phyloP scores from a whole-genome alignment of 2,797 vertebrate genomes.

The Lycodopsis pacificus region DNA sequence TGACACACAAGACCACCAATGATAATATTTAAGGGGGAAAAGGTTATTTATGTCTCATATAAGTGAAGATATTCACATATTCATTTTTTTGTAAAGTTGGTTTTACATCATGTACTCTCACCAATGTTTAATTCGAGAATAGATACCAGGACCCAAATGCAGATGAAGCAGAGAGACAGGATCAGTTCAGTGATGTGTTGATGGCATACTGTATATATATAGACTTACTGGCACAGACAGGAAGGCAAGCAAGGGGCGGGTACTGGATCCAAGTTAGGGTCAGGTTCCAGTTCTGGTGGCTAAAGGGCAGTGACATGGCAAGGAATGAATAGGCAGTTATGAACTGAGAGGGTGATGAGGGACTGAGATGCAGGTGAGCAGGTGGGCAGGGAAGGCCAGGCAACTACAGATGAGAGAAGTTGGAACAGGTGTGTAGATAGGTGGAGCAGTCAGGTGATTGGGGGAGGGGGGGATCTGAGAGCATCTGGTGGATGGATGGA shows the following conservation, averaged over 20 bases:
- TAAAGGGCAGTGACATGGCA: neutral
- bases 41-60: neutral
- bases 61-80: too few species aligned
- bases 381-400: neutral
- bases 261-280: neutral
- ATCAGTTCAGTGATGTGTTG: neutral
- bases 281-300: neutral
- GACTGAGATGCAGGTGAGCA: neutral
- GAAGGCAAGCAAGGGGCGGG: neutral
- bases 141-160: too few species aligned
- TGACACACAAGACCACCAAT: neutral
- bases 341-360: neutral
- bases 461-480: neutral
- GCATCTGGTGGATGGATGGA: neutral
- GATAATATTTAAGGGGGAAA: neutral
- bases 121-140: too few species aligned
- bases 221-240: neutral
- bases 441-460: neutral
- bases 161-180: too few species aligned
- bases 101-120: too few species aligned
- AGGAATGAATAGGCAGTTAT: neutral
- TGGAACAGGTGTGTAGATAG: neutral
- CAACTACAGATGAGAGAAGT: neutral
- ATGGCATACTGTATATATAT: neutral
- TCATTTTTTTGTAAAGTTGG: too few species aligned